Percentiles rank a stretch among this genome's conserved stretches.
Evolutionary conservation across 2,113 vertebrate genomes (phyloP).

Genomic region (Corythaixoides concolor): DNA sequence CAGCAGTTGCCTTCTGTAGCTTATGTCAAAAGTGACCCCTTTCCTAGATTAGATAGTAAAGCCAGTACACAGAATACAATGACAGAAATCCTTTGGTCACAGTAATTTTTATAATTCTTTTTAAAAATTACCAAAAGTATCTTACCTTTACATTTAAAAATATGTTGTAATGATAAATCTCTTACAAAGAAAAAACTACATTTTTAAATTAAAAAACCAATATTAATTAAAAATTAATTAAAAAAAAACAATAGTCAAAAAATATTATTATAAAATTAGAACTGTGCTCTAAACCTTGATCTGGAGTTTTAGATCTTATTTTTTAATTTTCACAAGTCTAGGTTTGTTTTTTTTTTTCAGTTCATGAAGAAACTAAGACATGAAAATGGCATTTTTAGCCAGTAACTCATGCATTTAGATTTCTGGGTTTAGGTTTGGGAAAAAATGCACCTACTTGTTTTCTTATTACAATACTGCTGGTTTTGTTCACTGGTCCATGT

Average conservation of each 20-base stretch:
- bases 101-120: neutral
- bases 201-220: neutral
- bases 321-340: slow-evolving; percentile 52
- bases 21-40: neutral
- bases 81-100: neutral
- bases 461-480: slow-evolving; percentile 82
- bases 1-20: neutral
- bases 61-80: neutral
- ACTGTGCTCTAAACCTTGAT: slow-evolving; percentile 1
- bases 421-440: slow-evolving; percentile 78
- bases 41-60: neutral
- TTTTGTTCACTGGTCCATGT: slow-evolving; percentile 79
- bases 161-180: neutral
- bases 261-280: neutral
- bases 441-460: slow-evolving; percentile 83
- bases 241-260: neutral
- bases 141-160: neutral
- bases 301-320: neutral
- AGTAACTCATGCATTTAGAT: slow-evolving; percentile 76
- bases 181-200: neutral
- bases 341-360: slow-evolving; percentile 27
- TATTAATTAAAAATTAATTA: no score
- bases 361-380: slow-evolving; percentile 63
- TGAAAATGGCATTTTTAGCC: slow-evolving; percentile 73
- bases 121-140: neutral